These are phyloP conservation scores for Eupeodes latifasciatus DNA, from an alignment of 2,888 invertebrate genomes.

Conservation along the genomic window DNA sequence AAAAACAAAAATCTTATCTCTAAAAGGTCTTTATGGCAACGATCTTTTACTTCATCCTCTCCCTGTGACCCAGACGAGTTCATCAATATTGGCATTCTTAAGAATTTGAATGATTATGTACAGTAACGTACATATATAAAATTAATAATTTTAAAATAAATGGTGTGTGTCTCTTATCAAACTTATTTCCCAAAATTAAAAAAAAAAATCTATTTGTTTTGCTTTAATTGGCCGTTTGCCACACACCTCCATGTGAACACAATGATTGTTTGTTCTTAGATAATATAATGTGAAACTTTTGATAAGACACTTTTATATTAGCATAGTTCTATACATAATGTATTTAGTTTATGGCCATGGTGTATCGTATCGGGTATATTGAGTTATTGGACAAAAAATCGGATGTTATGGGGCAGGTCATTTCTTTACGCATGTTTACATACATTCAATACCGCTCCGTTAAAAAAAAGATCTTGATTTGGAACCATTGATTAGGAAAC, in stretches of 20 bases:
- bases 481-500: too few relatives aligned
- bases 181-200: conserved; percentile 19
- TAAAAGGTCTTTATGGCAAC: not conserved
- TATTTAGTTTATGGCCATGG: too few relatives aligned
- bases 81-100: not conserved
- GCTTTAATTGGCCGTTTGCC: conserved; percentile 51
- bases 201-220: conserved; percentile 40
- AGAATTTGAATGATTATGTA: not conserved
- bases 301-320: not conserved
- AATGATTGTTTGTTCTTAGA: not conserved
- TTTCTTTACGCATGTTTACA: too few relatives aligned
- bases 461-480: too few relatives aligned
- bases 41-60: not conserved
- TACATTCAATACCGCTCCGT: too few relatives aligned
- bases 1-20: conserved; percentile 11
- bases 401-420: too few relatives aligned
- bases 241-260: conserved; percentile 50
- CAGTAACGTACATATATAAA: not conserved
- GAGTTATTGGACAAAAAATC: too few relatives aligned
- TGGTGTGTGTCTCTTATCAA: conserved; percentile 28
- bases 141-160: not conserved
- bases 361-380: too few relatives aligned
- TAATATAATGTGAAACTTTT: not conserved
- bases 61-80: conserved; percentile 25
- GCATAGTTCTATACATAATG: not conserved